A percentile compares a stretch with the other conserved stretches of the same genome.
phyloP scores from a whole-genome alignment of 2,113 vertebrate species.

The Gadus chalcogrammus region DNA sequence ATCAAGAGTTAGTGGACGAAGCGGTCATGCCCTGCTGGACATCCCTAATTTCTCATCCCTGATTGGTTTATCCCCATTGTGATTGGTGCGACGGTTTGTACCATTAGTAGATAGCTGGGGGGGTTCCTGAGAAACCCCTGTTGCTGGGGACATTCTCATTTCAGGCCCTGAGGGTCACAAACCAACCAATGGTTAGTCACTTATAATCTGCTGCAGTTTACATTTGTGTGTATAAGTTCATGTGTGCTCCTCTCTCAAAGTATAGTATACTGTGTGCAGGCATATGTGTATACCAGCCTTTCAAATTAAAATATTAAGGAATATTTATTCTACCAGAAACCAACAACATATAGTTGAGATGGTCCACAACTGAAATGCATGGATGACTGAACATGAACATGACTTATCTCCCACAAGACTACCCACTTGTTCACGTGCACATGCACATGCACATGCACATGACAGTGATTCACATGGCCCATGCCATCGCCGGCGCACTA shows the following conservation, averaged over 20 bases:
- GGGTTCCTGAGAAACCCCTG: constrained; percentile 39
- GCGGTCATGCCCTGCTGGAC: background rate
- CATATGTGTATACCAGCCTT: background rate
- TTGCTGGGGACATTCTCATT: constrained; percentile 32
- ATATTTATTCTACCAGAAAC: too few species aligned
- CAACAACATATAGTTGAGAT: too few species aligned
- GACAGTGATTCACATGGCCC: too few species aligned
- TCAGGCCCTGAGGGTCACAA: constrained; percentile 53
- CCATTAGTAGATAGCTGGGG: constrained; percentile 17
- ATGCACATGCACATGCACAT: too few species aligned
- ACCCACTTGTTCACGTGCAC: too few species aligned
- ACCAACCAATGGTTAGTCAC: constrained; percentile 11
- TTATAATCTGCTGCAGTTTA: too few species aligned
- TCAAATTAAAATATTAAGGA: too few species aligned
- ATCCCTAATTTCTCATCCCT: constrained; percentile 8
- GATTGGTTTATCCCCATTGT: constrained; percentile 24
- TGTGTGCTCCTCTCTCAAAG: constrained; percentile 4
- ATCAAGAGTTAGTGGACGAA: background rate
- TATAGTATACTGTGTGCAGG: background rate
- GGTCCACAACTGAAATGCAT: too few species aligned
- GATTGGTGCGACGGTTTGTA: constrained; percentile 26
- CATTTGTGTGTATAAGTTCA: background rate
- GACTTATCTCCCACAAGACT: too few species aligned
- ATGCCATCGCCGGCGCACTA: too few species aligned
- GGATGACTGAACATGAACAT: too few species aligned